phyloP scores from a whole-genome alignment of 2,797 vertebrate species.

The Momotus momota region DNA sequence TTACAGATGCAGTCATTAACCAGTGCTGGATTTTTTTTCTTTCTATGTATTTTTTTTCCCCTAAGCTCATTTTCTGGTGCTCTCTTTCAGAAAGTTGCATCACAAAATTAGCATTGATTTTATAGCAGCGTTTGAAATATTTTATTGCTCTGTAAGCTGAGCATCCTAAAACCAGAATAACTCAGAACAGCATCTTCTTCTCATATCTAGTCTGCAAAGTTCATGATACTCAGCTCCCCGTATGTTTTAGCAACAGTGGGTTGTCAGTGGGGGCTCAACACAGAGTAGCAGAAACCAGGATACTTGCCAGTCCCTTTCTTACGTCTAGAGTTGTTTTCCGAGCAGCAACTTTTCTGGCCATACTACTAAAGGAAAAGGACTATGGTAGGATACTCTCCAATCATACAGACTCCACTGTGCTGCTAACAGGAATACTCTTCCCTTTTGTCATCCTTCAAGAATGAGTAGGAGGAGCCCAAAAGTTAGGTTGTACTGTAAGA shows the following conservation, averaged over 20 bases:
- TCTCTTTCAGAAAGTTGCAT: neutral
- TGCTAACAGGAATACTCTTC: neutral
- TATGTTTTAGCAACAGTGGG: neutral
- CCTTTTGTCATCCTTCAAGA: neutral
- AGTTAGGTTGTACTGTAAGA: neutral
- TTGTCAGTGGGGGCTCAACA: neutral
- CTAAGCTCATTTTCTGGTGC: neutral
- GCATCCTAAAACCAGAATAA: neutral
- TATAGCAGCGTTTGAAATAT: neutral
- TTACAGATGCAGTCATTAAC: neutral
- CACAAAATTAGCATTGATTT: slow-evolving; percentile 19
- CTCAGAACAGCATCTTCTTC: neutral
- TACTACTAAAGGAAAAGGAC: neutral
- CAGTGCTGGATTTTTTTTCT: accelerated
- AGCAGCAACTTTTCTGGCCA: neutral
- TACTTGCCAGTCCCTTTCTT: neutral
- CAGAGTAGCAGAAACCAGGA: neutral
- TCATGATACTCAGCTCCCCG: neutral
- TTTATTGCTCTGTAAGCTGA: neutral
- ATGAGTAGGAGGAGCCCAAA: neutral
- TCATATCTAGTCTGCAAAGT: neutral
- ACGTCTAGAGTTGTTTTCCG: neutral
- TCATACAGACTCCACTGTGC: neutral
- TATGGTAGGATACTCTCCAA: neutral
- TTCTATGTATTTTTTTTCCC: neutral